These are phyloP conservation scores for Drosophila atripex DNA, from an alignment of 2,888 invertebrate species.

Conservation along the genomic window DNA sequence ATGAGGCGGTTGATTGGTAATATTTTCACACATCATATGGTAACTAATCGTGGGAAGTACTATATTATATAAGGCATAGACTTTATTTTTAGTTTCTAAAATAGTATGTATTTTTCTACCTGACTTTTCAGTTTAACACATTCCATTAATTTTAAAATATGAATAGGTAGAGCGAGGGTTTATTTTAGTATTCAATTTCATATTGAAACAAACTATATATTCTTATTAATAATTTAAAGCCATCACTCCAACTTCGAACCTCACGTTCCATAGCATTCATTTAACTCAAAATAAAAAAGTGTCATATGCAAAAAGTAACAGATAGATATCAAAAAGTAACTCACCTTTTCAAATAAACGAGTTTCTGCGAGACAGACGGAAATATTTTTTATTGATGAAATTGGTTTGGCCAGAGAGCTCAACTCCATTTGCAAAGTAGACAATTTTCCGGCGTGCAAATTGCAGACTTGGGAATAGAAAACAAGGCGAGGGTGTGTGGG, in stretches of 20 bases:
- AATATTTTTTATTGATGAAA: constrained; percentile 78
- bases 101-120: too few relatives aligned
- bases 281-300: constrained; percentile 33
- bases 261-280: constrained; percentile 26
- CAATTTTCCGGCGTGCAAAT: constrained; percentile 65
- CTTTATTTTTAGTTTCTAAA: too few relatives aligned
- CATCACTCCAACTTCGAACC: neutral
- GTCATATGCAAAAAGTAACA: constrained; percentile 40
- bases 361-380: constrained; percentile 46
- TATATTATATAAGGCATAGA: too few relatives aligned
- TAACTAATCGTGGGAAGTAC: constrained; percentile 1
- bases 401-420: constrained; percentile 56
- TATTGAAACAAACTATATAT: neutral
- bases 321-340: constrained; percentile 13
- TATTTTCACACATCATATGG: neutral
- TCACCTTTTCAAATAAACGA: constrained; percentile 11
- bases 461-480: constrained; percentile 74
- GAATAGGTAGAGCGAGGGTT: neutral
- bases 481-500: neutral
- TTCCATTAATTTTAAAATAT: too few relatives aligned
- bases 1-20: neutral
- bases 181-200: neutral
- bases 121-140: too few relatives aligned
- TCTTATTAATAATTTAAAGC: constrained; percentile 16
- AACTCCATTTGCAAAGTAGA: constrained; percentile 74